Percentiles rank a stretch among this genome's conserved stretches.
These are phyloP conservation scores for Drosophila nr. perissopoda DNA, from an alignment of 2,888 invertebrate species.

Conservation along the genomic window DNA sequence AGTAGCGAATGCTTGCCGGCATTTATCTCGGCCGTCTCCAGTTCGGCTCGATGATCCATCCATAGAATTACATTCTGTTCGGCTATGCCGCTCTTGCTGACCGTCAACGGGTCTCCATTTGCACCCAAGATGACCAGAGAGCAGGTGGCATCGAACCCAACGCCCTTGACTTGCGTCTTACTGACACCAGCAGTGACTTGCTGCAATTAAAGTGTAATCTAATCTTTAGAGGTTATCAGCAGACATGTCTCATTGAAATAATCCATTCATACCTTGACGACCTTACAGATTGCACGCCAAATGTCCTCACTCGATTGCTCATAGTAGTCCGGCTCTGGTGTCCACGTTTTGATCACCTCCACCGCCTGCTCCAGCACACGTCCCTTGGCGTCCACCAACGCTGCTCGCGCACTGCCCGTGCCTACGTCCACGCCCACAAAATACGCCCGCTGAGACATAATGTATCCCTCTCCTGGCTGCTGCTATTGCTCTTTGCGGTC, in stretches of 20 bases:
- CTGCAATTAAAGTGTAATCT: slow-evolving; percentile 85
- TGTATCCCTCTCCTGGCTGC: background rate
- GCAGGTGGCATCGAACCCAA: slow-evolving; percentile 98
- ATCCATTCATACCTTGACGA: slow-evolving; percentile 89
- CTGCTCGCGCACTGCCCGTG: slow-evolving; percentile 95
- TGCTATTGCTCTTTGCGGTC: slow-evolving; percentile 53
- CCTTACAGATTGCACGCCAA: slow-evolving; percentile 89
- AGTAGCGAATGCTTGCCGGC: slow-evolving; percentile 90
- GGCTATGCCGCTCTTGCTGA: slow-evolving; percentile 88
- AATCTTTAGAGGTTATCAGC: slow-evolving; percentile 57
- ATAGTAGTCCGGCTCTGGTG: slow-evolving; percentile 91
- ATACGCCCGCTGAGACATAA: slow-evolving; percentile 83
- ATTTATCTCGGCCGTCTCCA: slow-evolving; percentile 93
- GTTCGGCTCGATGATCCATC: slow-evolving; percentile 95
- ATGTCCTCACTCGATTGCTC: slow-evolving; percentile 96
- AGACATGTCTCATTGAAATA: background rate
- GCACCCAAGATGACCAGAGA: slow-evolving; percentile 93
- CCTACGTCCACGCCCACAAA: slow-evolving; percentile 97
- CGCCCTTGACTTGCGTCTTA: slow-evolving; percentile 89
- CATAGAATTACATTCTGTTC: slow-evolving; percentile 94
- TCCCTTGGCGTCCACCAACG: slow-evolving; percentile 90
- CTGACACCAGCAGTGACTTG: slow-evolving; percentile 87
- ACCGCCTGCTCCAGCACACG: slow-evolving; percentile 88
- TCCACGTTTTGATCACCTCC: slow-evolving; percentile 90
- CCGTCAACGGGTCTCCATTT: slow-evolving; percentile 89